These are phyloP conservation scores for Ommatoiulus sabulosus DNA, from an alignment of 2,888 invertebrate species.

Conservation along the genomic window DNA sequence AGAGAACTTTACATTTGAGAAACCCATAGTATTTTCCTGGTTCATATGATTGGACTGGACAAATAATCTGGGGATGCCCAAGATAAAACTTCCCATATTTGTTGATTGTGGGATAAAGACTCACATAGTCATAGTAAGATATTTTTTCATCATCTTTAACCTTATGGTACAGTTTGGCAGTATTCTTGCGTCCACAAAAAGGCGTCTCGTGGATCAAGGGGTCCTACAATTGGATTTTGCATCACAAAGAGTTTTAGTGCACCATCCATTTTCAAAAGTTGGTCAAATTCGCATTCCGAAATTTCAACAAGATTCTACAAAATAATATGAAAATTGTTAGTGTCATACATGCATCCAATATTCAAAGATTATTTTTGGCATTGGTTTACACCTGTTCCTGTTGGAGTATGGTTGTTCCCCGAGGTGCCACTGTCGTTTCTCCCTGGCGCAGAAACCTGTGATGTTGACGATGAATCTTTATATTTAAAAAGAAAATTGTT, in stretches of 20 bases:
- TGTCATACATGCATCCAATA: too few species aligned
- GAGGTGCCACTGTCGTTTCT: too few species aligned
- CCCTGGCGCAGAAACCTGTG: too few species aligned
- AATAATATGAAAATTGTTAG: too few species aligned
- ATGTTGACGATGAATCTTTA: too few species aligned
- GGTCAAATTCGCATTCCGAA: too few species aligned
- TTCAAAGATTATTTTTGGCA: too few species aligned
- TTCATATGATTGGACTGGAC: not conserved
- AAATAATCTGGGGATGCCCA: conserved; percentile 61
- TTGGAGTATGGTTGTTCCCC: too few species aligned
- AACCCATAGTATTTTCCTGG: conserved; percentile 4
- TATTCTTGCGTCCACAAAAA: conserved; percentile 63
- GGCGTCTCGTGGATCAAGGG: conserved; percentile 62
- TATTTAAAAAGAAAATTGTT: too few species aligned
- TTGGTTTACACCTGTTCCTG: too few species aligned
- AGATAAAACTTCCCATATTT: conserved; percentile 62
- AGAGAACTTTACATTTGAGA: conserved; percentile 48
- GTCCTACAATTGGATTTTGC: not conserved
- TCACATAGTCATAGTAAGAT: conserved; percentile 62
- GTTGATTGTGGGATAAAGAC: conserved; percentile 63
- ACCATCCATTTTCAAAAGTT: too few species aligned
- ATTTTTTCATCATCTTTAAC: conserved; percentile 60
- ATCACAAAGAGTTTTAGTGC: not conserved
- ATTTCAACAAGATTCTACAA: too few species aligned
- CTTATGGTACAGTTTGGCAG: conserved; percentile 62